Evolutionary conservation across 2,888 invertebrate genomes (phyloP).

Genomic region (Conchocele bisecta): DNA sequence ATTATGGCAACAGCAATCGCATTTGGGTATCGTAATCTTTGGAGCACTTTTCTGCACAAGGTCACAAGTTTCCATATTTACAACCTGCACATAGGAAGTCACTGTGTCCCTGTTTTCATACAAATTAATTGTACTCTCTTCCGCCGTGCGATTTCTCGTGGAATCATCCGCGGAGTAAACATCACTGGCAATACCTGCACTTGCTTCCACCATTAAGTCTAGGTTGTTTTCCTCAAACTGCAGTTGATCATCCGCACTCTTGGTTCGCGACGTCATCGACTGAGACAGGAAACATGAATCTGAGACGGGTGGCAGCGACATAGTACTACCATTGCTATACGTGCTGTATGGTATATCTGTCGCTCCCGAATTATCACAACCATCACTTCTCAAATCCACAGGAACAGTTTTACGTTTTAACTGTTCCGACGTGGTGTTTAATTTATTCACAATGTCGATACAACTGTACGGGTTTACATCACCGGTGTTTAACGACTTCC

Average conservation of each 20-base stretch:
- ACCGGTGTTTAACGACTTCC: neutral
- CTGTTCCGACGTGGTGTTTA: slow-evolving; percentile 37
- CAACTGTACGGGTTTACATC: slow-evolving; percentile 60
- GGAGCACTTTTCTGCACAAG: slow-evolving; percentile 3
- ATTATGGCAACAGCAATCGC: slow-evolving; percentile 31
- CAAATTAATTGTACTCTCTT: too few relatives aligned
- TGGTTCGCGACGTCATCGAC: slow-evolving; percentile 35
- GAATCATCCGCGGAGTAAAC: slow-evolving; percentile 41
- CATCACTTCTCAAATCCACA: neutral
- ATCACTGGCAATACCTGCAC: slow-evolving; percentile 46
- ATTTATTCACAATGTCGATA: slow-evolving; percentile 59
- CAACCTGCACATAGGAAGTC: slow-evolving; percentile 42
- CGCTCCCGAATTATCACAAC: neutral
- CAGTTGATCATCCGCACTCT: slow-evolving; percentile 47
- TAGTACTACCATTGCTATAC: slow-evolving; percentile 45
- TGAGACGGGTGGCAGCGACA: slow-evolving; percentile 39
- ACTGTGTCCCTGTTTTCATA: slow-evolving; percentile 34
- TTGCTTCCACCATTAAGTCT: slow-evolving; percentile 42
- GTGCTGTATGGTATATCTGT: neutral
- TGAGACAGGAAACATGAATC: slow-evolving; percentile 15
- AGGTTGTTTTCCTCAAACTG: slow-evolving; percentile 33
- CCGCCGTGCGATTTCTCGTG: slow-evolving; percentile 31
- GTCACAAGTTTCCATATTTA: slow-evolving; percentile 25
- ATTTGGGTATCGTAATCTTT: too few relatives aligned
- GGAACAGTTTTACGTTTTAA: slow-evolving; percentile 21